phyloP scores from a whole-genome alignment of 2,888 invertebrate species.

The Isotomurus palustris region DNA sequence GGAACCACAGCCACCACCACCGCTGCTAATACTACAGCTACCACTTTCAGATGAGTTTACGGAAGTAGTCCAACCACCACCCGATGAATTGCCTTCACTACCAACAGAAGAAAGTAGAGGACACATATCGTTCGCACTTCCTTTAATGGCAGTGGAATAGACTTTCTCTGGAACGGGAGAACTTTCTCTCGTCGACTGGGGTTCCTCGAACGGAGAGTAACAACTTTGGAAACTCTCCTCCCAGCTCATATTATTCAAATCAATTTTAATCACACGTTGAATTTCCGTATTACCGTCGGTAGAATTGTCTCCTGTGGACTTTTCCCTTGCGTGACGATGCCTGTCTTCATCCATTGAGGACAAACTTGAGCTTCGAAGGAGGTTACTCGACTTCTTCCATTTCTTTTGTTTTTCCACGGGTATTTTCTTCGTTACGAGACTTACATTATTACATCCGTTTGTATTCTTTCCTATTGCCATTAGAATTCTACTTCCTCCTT shows the following conservation, averaged over 20 bases:
- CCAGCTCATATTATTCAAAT: constrained; percentile 38
- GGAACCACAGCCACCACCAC: too few species aligned
- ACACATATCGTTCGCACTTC: too few species aligned
- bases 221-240: constrained; percentile 16
- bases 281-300: constrained; percentile 3
- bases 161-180: not conserved
- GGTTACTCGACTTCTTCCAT: constrained; percentile 20
- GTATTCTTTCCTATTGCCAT: too few species aligned
- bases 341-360: constrained; percentile 26
- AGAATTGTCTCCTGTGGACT: not conserved
- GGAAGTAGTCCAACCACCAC: too few species aligned
- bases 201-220: not conserved
- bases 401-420: constrained; percentile 37
- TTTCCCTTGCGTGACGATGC: constrained; percentile 21
- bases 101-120: too few species aligned
- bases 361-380: constrained; percentile 22
- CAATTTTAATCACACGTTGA: constrained; percentile 45
- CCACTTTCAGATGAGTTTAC: too few species aligned
- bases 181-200: not conserved
- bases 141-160: not conserved
- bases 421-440: constrained; percentile 39
- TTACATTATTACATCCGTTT: too few species aligned
- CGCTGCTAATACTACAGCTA: too few species aligned
- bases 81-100: too few species aligned
- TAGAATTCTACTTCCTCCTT: too few species aligned